Evolutionary conservation across 2,113 vertebrate species (phyloP).

Genomic region (Mus pahari): DNA sequence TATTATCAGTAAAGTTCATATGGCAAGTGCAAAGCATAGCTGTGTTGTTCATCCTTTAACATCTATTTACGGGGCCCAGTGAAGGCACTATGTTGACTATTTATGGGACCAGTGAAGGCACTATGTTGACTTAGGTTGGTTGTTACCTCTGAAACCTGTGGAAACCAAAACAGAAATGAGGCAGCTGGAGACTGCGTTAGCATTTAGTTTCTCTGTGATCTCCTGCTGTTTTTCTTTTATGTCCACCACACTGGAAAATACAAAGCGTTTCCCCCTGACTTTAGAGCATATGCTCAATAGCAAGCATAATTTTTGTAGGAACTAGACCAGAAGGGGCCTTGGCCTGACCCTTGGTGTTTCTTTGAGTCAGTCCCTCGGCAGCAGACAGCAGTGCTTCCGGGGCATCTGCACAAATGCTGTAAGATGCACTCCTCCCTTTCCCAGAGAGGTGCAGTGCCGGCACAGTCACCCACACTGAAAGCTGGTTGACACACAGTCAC

Average conservation of each 20-base stretch:
- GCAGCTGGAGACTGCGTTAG: not conserved
- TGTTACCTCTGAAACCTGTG: not conserved
- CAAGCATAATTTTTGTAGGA: not conserved
- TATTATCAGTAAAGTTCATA: slow-evolving; percentile 51
- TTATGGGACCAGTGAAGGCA: not conserved
- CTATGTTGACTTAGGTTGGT: not conserved
- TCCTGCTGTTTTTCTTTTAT: not conserved
- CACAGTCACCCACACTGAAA: not conserved
- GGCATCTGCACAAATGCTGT: too few species aligned
- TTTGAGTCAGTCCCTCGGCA: not conserved
- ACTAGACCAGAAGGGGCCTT: not conserved
- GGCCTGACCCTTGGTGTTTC: not conserved
- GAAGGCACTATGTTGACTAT: not conserved
- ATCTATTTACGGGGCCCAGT: not conserved
- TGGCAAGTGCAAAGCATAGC: not conserved
- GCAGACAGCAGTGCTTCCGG: not conserved
- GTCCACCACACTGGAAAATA: not conserved
- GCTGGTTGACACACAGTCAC: not conserved
- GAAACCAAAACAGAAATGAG: slow-evolving; percentile 34
- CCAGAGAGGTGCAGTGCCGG: not conserved
- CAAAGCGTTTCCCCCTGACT: not conserved
- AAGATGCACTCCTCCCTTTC: not conserved
- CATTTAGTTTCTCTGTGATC: not conserved
- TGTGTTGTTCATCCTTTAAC: not conserved
- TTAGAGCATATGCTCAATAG: not conserved